Percentiles rank a stretch among this genome's conserved stretches.
phyloP scores from a whole-genome alignment of 2,797 vertebrate species.

The Eremophila alpestris region DNA sequence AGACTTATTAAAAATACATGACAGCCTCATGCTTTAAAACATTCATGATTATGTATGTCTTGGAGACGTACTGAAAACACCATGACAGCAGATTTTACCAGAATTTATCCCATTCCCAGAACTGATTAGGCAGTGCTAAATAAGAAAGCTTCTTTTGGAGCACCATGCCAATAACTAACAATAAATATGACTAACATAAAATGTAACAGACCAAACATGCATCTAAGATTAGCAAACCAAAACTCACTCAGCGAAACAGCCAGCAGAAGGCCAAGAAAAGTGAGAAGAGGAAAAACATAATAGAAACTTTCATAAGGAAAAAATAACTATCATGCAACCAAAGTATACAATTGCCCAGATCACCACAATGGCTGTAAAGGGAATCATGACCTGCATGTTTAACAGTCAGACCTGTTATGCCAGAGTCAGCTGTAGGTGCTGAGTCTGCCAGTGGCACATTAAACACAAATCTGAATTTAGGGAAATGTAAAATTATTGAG shows the following conservation, averaged over 20 bases:
- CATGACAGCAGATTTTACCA: background rate
- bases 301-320: background rate
- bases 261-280: background rate
- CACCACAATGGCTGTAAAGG: background rate
- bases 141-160: background rate
- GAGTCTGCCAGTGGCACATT: accelerated
- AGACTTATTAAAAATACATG: background rate
- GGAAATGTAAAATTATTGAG: background rate
- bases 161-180: background rate
- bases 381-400: background rate
- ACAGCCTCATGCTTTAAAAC: background rate
- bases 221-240: background rate
- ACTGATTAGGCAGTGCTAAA: background rate
- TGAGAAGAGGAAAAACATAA: background rate
- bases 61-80: background rate
- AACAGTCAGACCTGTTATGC: background rate
- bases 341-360: background rate
- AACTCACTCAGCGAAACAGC: background rate
- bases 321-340: background rate
- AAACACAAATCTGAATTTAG: background rate
- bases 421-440: background rate
- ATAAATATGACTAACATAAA: background rate
- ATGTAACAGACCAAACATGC: background rate
- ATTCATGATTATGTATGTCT: background rate
- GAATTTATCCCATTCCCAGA: background rate